Conservation (phyloP, 2,113 vertebrate genomes). For the Malurus alboscapulatus region DNA sequence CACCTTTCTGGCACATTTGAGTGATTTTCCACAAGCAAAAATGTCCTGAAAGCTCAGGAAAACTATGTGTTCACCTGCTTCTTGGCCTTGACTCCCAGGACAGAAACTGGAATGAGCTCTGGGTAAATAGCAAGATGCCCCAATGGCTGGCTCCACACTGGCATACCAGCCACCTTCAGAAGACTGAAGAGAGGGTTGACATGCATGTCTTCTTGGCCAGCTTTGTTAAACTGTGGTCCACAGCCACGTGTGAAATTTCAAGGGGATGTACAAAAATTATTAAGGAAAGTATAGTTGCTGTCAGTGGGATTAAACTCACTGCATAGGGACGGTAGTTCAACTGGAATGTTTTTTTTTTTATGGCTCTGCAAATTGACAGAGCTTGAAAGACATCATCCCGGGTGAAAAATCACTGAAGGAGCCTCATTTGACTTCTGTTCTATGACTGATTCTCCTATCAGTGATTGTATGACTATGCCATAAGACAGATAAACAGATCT, state of each 20-base stretch:
- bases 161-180: neutral
- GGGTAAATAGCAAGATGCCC: neutral
- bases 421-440: neutral
- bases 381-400: constrained; percentile 16
- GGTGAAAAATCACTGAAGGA: neutral
- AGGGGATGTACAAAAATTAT: neutral
- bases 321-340: neutral
- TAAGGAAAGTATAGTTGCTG: neutral
- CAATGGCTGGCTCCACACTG: neutral
- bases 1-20: neutral
- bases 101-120: neutral
- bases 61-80: neutral
- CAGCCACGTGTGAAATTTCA: neutral
- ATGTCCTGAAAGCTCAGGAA: neutral
- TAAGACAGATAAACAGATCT: constrained; percentile 27
- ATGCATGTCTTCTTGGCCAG: neutral
- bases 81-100: neutral
- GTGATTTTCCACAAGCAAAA: neutral
- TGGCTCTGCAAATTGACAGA: neutral
- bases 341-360: constrained; percentile 1
- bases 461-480: neutral
- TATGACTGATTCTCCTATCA: neutral
- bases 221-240: neutral
- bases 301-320: neutral
- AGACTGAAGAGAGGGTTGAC: neutral